These are phyloP conservation scores for Antechinus stuartii DNA, from an alignment of 2,113 vertebrate genomes.

Conservation along the genomic window DNA sequence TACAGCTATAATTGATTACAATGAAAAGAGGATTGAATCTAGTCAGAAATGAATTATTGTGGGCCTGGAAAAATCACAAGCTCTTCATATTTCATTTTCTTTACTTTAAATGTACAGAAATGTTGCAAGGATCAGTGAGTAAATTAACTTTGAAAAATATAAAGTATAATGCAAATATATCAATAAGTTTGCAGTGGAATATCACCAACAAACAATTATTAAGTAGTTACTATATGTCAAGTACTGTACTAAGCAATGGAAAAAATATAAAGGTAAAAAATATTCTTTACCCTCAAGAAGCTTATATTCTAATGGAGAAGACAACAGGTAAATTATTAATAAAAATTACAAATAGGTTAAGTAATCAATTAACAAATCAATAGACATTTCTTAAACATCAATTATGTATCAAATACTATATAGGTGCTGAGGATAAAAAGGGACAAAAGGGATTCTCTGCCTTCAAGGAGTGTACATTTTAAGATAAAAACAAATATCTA, in stretches of 20 bases:
- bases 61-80: background rate
- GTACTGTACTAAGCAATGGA: background rate
- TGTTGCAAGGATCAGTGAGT: background rate
- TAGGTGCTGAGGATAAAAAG: background rate
- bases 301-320: background rate
- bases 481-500: background rate
- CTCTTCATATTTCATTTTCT: background rate
- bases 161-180: background rate
- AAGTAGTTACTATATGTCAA: background rate
- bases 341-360: background rate
- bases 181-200: background rate
- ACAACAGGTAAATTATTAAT: background rate
- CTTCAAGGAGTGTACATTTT: background rate
- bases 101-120: background rate
- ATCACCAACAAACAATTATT: background rate
- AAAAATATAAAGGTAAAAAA: background rate
- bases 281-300: background rate
- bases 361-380: background rate
- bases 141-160: background rate
- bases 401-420: background rate
- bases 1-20: conserved; percentile 35
- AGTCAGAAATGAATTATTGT: background rate
- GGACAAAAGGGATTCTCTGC: background rate
- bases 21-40: background rate
- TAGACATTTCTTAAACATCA: background rate